Conservation (phyloP, 1,140 invertebrate species). For the Diplogasteroides magnus region DNA sequence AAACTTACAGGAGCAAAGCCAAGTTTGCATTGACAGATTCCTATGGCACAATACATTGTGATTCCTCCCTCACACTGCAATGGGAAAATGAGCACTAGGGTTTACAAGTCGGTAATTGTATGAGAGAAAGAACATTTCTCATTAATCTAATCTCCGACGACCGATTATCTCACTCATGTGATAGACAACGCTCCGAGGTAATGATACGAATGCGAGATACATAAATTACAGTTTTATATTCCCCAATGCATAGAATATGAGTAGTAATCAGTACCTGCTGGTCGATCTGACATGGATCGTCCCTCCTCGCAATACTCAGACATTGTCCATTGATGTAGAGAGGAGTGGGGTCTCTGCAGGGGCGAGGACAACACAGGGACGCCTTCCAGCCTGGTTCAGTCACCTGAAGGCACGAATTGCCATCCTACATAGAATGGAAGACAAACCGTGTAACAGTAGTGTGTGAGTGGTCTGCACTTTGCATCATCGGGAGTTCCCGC, state of each 20-base stretch:
- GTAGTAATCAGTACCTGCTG: constrained; percentile 32
- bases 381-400: constrained; percentile 55
- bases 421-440: neutral
- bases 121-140: too few species aligned
- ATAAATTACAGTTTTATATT: constrained; percentile 1
- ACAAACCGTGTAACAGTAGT: constrained; percentile 49
- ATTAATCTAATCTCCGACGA: too few species aligned
- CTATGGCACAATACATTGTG: constrained; percentile 45
- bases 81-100: too few species aligned
- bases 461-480: constrained; percentile 52
- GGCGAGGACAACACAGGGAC: constrained; percentile 51
- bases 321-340: constrained; percentile 54
- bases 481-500: constrained; percentile 49
- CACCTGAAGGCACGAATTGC: neutral
- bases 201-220: too few species aligned
- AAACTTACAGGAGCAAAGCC: constrained; percentile 35
- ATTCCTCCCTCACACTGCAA: constrained; percentile 53
- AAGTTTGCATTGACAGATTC: constrained; percentile 38
- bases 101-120: too few species aligned
- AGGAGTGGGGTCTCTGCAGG: constrained; percentile 52
- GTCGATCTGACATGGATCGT: constrained; percentile 50
- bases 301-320: constrained; percentile 48
- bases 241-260: constrained; percentile 12
- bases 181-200: too few species aligned
- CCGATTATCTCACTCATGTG: too few species aligned